Evolutionary conservation across 2,888 invertebrate species (phyloP).

Genomic region (Molanna angustata): DNA sequence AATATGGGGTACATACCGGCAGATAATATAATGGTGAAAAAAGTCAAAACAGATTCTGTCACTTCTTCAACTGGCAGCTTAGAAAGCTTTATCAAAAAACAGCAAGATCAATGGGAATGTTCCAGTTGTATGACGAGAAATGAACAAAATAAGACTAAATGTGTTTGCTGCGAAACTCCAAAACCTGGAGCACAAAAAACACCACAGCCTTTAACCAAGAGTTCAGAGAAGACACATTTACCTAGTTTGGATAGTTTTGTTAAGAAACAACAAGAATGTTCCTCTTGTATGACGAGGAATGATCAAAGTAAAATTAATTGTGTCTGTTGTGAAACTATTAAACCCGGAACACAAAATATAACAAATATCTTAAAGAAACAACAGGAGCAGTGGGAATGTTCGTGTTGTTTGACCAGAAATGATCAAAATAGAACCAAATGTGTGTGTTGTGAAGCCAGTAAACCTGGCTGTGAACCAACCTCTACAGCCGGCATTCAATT

Average conservation of each 20-base stretch:
- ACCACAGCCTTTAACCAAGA: background rate
- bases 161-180: constrained; percentile 55
- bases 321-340: constrained; percentile 53
- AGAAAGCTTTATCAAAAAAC: constrained; percentile 31
- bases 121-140: constrained; percentile 61
- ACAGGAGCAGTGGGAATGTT: constrained; percentile 57
- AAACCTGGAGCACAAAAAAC: constrained; percentile 38
- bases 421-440: constrained; percentile 48
- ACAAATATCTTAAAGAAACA: constrained; percentile 35
- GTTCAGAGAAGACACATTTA: constrained; percentile 39
- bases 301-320: constrained; percentile 46
- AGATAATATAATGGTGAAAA: constrained; percentile 13
- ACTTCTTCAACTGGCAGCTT: constrained; percentile 15
- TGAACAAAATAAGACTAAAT: constrained; percentile 43
- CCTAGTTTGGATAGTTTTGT: constrained; percentile 30
- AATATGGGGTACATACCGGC: background rate
- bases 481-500: constrained; percentile 32
- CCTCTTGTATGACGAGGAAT: constrained; percentile 61
- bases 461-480: constrained; percentile 41
- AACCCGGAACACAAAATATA: constrained; percentile 36
- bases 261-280: constrained; percentile 49
- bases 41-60: constrained; percentile 9
- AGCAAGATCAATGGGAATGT: constrained; percentile 60
- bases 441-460: constrained; percentile 57
- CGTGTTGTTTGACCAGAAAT: constrained; percentile 60